Evolutionary conservation across 2,113 vertebrate genomes (phyloP), one percentile per base, ranked within the genome.

Genomic region (Pungitius pungitius): DNA sequence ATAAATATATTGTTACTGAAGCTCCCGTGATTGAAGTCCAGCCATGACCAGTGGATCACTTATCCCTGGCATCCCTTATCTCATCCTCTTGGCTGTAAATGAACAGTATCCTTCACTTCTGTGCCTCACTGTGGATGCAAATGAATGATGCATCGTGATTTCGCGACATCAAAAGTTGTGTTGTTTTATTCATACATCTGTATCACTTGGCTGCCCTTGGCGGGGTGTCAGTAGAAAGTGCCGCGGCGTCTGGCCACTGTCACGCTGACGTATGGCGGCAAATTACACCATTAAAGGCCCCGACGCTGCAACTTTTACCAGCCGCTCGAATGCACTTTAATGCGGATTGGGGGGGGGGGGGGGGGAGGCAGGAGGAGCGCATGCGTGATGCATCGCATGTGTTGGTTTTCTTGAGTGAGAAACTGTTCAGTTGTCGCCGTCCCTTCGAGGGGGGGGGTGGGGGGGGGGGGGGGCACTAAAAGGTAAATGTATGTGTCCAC

Each of bases 101-200:
- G 75, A 80, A 77, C 78, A 77, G 77, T 51, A 84, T 84, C 83
- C 86, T 65, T 83, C 83, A 77, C 71, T 66, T 70, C 64, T 69
- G 43, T 61, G 51, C 63, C 59, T 84, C 33, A 17, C 80, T 65
- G 68, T 59, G 74, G 60, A 73, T 59, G 73, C 54, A 58, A 78
- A 86, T 83, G 84, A 87, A 86, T 83, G 87, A 89, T 87, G 79
- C 87, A 71, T 81, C 64, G 67, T 86, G 80, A 90, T 90, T n/a
- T 66, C 59, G 62, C 75, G 79, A 74, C 80, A 80, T 87, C 85
- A 86, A 86, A n/a, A 91, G 83, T 81, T 68, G 58, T 52, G 73
- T 80, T 86, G 83, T 87, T 91, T 91, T 88, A 92, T 91, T 89
- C 80, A 91, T 83, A 83, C 78, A 80, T 90, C 85, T 84, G 79